Conservation (phyloP, 2,797 vertebrate species). For the Crocodylus rhombifer region DNA sequence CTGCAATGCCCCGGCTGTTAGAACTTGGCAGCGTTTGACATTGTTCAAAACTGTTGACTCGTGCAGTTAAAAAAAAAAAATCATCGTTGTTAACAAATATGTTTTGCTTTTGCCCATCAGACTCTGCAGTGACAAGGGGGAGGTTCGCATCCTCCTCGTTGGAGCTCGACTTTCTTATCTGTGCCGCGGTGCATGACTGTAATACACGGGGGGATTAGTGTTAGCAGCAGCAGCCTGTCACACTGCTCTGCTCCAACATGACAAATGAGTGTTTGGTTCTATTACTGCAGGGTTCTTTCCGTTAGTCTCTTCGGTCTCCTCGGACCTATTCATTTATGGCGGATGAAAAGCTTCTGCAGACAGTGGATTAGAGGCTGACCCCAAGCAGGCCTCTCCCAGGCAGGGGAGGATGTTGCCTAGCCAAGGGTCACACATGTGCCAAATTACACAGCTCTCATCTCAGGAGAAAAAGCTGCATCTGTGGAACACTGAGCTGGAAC, state of each 20-base stretch:
- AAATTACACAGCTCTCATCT: constrained; percentile 5
- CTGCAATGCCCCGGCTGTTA: background rate
- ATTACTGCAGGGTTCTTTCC: background rate
- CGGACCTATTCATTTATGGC: background rate
- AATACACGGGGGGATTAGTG: constrained; percentile 31
- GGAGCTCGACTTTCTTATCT: background rate
- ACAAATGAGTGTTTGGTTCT: constrained; percentile 52
- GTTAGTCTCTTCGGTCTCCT: background rate
- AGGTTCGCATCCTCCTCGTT: background rate
- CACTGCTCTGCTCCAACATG: constrained; percentile 38
- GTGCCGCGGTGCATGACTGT: background rate
- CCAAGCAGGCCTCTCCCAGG: background rate
- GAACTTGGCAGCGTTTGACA: background rate
- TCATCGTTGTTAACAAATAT: background rate
- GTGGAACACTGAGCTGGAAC: background rate
- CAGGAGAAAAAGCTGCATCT: background rate
- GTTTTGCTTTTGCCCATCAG: background rate
- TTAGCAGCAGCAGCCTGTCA: constrained; percentile 15
- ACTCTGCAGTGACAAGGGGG: background rate
- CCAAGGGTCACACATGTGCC: constrained; percentile 23
- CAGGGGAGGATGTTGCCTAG: constrained; percentile 8
- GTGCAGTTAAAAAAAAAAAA: background rate
- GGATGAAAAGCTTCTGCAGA: constrained; percentile 9
- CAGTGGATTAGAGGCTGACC: constrained; percentile 1
- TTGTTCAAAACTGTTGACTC: constrained; percentile 26